phyloP scores from a whole-genome alignment of 2,797 vertebrate genomes.

The Eupleurogrammus muticus region DNA sequence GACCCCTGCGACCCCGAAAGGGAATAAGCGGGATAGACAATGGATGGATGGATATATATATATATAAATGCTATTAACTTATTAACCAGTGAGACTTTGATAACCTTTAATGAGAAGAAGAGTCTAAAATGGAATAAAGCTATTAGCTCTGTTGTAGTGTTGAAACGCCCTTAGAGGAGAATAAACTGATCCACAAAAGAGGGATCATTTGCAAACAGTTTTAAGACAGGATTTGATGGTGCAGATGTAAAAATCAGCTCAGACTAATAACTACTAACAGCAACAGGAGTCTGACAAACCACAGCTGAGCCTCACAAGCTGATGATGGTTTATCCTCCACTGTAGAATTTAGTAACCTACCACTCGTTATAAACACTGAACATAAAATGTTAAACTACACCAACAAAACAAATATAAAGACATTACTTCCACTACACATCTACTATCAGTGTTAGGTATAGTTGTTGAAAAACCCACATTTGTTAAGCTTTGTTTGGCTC shows the following conservation, averaged over 20 bases:
- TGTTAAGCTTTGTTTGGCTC: constrained; percentile 33
- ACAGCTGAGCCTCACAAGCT: neutral
- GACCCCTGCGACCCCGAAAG: too few species aligned
- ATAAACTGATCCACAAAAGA: neutral
- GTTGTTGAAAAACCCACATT: neutral
- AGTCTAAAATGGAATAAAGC: neutral
- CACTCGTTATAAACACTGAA: neutral
- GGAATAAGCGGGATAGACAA: too few species aligned
- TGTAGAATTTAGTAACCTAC: too few species aligned
- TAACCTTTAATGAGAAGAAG: too few species aligned
- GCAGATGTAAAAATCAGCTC: too few species aligned
- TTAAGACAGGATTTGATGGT: too few species aligned
- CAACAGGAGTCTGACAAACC: neutral
- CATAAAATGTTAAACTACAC: neutral
- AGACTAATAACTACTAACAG: neutral
- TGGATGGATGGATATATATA: too few species aligned
- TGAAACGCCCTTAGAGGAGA: neutral
- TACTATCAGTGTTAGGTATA: neutral
- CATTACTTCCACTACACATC: too few species aligned
- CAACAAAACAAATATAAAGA: neutral
- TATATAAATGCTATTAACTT: neutral
- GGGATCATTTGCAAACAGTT: too few species aligned
- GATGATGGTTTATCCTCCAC: too few species aligned
- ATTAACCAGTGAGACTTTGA: too few species aligned
- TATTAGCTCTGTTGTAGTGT: neutral